Evolutionary conservation across 2,797 vertebrate species (phyloP).

Genomic region (Peromyscus aztecus): DNA sequence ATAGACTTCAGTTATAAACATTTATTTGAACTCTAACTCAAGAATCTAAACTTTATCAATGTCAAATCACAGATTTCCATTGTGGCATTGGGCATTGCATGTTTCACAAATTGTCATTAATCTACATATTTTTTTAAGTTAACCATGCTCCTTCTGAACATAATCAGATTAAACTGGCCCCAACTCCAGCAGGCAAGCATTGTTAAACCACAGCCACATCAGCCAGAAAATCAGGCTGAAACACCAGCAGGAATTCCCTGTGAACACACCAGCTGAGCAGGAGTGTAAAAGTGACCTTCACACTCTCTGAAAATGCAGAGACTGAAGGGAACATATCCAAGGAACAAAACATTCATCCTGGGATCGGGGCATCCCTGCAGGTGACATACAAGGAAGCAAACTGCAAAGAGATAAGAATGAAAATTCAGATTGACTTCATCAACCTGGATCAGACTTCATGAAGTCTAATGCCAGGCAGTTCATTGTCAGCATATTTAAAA

Average conservation of each 20-base stretch:
- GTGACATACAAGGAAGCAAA: not conserved
- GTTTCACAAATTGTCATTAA: constrained; percentile 62
- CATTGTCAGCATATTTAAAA: not conserved
- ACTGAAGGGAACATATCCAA: not conserved
- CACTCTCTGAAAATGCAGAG: not conserved
- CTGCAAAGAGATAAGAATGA: not conserved
- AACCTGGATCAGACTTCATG: not conserved
- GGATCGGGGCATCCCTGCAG: not conserved
- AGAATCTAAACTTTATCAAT: constrained; percentile 39
- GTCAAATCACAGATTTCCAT: constrained; percentile 20
- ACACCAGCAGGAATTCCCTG: too few relatives aligned
- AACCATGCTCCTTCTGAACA: constrained; percentile 57
- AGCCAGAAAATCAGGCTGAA: not conserved
- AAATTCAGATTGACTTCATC: not conserved
- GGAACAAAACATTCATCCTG: not conserved
- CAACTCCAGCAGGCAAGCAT: too few relatives aligned
- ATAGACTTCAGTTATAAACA: not conserved
- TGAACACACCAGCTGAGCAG: not conserved
- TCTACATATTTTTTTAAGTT: constrained; percentile 33
- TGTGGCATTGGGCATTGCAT: not conserved
- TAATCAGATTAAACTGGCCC: not conserved
- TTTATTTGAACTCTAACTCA: not conserved
- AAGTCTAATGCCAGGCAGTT: not conserved
- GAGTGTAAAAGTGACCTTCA: not conserved
- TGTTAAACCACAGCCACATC: not conserved